phyloP scores from a whole-genome alignment of 2,797 vertebrate species.

The Gobio occitaniae region DNA sequence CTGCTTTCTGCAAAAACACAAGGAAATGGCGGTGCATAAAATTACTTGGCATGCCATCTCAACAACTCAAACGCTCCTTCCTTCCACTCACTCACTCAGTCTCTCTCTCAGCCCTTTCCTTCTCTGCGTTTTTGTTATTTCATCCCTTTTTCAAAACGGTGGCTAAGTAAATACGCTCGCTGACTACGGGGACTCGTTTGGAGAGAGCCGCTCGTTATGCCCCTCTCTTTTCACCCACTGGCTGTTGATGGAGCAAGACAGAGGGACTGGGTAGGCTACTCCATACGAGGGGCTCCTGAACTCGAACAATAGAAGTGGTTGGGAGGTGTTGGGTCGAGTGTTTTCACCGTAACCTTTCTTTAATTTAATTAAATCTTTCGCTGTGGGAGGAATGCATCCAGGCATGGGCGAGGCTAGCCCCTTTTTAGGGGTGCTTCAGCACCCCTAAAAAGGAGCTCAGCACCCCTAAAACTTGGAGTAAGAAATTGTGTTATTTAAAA shows the following conservation, averaged over 20 bases:
- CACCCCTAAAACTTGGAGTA: no score
- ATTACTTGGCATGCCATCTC: conserved; percentile 66
- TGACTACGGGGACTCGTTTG: conserved; percentile 34
- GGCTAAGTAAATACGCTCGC: conserved; percentile 42
- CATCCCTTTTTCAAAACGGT: conserved; percentile 47
- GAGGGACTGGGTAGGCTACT: background rate
- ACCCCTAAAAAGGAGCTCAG: no score
- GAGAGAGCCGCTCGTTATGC: background rate
- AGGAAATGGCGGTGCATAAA: conserved; percentile 71
- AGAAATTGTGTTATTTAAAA: no score
- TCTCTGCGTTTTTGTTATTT: conserved; percentile 46
- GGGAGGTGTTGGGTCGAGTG: conserved; percentile 15
- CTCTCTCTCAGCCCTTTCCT: conserved; percentile 22
- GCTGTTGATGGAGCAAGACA: conserved; percentile 40
- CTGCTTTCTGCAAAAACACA: conserved; percentile 71
- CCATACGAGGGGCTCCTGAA: background rate
- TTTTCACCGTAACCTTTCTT: conserved; percentile 61
- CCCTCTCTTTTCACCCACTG: conserved; percentile 13
- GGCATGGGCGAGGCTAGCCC: no score
- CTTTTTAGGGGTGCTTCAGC: no score
- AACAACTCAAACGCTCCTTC: conserved; percentile 27
- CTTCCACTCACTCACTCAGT: conserved; percentile 13
- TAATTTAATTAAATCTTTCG: conserved; percentile 61
- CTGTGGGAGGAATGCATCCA: conserved; percentile 48
- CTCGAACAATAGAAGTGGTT: conserved; percentile 17